Percentiles rank a stretch among this genome's conserved stretches.
Evolutionary conservation across 2,888 invertebrate species (phyloP).

Genomic region (Sesia bembeciformis): DNA sequence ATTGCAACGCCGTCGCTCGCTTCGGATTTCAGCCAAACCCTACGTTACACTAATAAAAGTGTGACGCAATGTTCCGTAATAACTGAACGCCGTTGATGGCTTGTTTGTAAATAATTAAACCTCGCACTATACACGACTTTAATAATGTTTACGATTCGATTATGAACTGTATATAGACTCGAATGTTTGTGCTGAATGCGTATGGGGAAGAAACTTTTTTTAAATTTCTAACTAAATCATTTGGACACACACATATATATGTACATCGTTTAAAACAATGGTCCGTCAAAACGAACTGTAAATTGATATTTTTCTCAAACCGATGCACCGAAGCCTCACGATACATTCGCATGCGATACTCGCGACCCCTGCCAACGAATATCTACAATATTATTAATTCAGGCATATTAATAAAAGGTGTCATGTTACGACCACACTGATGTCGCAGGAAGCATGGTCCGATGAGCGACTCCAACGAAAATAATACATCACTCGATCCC

Average conservation of each 20-base stretch:
- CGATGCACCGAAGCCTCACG: constrained; percentile 49
- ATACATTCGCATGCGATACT: constrained; percentile 65
- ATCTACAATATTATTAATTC: constrained; percentile 70
- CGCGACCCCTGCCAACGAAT: constrained; percentile 50
- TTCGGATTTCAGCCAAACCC: neutral
- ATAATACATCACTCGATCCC: constrained; percentile 48
- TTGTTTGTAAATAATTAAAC: constrained; percentile 25
- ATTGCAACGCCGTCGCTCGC: neutral
- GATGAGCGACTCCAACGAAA: constrained; percentile 60
- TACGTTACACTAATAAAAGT: constrained; percentile 24
- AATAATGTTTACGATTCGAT: neutral
- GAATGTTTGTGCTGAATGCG: neutral
- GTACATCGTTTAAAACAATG: neutral
- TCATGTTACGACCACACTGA: constrained; percentile 69
- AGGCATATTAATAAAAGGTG: constrained; percentile 68
- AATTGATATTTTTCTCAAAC: constrained; percentile 60
- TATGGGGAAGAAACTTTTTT: too few relatives aligned
- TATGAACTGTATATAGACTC: neutral
- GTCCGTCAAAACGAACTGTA: constrained; percentile 18
- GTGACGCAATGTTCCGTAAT: constrained; percentile 24
- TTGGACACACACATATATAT: too few relatives aligned
- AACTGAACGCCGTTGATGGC: constrained; percentile 18
- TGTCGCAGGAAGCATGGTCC: constrained; percentile 69
- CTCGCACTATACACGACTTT: neutral
- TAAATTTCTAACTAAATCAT: too few relatives aligned